Evolutionary conservation across 2,113 vertebrate species (phyloP), one percentile per base, ranked within the genome.

Genomic region (Xenus cinereus): DNA sequence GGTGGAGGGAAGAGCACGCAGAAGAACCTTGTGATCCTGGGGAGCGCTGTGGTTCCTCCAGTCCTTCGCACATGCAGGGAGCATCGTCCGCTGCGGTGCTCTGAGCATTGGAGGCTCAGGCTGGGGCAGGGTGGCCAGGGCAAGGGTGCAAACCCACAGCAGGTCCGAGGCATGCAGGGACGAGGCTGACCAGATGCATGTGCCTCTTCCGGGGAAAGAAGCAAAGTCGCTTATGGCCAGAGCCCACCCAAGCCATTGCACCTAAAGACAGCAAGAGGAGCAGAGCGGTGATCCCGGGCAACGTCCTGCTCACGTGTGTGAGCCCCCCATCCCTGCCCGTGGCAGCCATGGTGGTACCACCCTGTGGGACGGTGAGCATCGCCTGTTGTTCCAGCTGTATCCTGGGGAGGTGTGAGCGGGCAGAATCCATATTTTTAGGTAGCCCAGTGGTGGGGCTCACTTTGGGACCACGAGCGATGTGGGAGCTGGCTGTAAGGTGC

Each of bases 391-490:
- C 17, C 43, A 26, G 43, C 3, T 74, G 27, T 15, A 37, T 17
- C 22, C 2, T 9, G 27, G 32, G 16, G n/a, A 12, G 50, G n/a
- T 13, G 28, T 22, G 43, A 63, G 17, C 3, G 0, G 22, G 41
- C 41, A 75, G 14, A 75, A 41, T 35, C 32, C 3, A 0, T 10
- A 6, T 48, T 37, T 63, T 3, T 33, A 37, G 57, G 24, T 30
- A 53, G 53, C 13, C 28, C 14, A 26, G 22, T 32, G 16, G 22
- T 30, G 45, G 24, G 18, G 14, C 30, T 67, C 7, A 4, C 26
- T 56, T 56, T 50, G 53, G 46, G 50, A n/a, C 63, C 2, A 2
- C 1, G 1, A 53, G 30, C 1, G 3, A 16, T 1, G 0, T 7
- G 26, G 7, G 15, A 69, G n/a, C 30, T 45, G n/a, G 14, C 35